Evolutionary conservation across 53 echinoderm and acorn worm genomes (phyloP).

Genomic region (Paracentrotus lividus): DNA sequence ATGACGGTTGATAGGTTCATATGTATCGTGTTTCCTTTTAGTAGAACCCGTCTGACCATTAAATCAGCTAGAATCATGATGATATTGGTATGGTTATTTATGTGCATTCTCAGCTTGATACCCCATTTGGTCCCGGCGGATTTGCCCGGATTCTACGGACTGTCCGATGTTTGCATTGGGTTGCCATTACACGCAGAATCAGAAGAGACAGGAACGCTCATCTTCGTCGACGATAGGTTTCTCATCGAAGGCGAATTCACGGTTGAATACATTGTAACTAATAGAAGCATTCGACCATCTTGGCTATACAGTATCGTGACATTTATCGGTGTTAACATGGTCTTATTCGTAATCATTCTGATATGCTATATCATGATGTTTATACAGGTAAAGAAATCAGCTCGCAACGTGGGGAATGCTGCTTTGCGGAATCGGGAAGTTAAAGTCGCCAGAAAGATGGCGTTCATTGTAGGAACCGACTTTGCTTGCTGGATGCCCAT

Average conservation of each 20-base stretch:
- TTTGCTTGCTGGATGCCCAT: constrained; percentile 75
- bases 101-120: not conserved
- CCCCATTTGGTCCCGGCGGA: not conserved
- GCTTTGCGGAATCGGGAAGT: constrained; percentile 35
- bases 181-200: constrained; percentile 49
- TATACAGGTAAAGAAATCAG: constrained; percentile 41
- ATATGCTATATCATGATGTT: constrained; percentile 69
- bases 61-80: not conserved
- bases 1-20: constrained; percentile 68
- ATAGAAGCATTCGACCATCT: not conserved
- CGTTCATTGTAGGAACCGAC: constrained; percentile 69
- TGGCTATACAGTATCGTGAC: constrained; percentile 65
- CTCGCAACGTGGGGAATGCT: not conserved
- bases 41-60: not conserved
- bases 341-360: constrained; percentile 56
- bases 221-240: not conserved
- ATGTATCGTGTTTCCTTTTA: constrained; percentile 65
- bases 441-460: constrained; percentile 69
- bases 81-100: not conserved
- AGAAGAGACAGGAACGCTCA: constrained; percentile 1
- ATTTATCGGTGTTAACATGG: constrained; percentile 67
- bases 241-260: not conserved
- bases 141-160: constrained; percentile 49
- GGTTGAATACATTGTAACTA: not conserved
- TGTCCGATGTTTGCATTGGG: constrained; percentile 67